Percentiles rank a stretch among this genome's conserved stretches.
Evolutionary conservation across 2,888 invertebrate species (phyloP).

Genomic region (Patella pellucida): DNA sequence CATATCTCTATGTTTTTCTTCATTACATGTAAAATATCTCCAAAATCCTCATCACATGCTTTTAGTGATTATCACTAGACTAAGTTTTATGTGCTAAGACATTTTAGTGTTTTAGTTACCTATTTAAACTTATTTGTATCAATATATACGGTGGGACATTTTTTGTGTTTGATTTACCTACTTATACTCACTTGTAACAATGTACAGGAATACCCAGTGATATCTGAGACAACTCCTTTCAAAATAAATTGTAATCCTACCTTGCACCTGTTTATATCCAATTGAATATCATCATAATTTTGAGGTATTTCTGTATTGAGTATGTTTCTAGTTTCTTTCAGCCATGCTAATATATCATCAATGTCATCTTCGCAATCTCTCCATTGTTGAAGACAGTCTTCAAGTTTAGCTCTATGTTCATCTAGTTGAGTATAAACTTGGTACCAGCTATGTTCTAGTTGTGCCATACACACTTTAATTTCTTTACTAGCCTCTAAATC

Average conservation of each 20-base stretch:
- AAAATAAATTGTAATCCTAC: conserved; percentile 35
- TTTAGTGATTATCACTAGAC: no score
- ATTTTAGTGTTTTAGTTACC: no score
- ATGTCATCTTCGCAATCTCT: conserved; percentile 64
- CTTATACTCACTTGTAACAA: no score
- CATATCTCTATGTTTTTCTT: no score
- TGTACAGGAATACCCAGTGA: no score
- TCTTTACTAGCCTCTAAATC: conserved; percentile 50
- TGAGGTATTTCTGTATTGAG: conserved; percentile 56
- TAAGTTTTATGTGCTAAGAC: no score
- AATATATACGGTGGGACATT: no score
- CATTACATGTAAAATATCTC: no score
- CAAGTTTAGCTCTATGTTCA: conserved; percentile 51
- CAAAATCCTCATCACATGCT: no score
- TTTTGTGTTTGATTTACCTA: no score
- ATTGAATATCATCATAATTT: conserved; percentile 61
- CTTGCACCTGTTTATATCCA: conserved; percentile 61
- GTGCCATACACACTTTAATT: conserved; percentile 46
- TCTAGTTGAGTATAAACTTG: conserved; percentile 52
- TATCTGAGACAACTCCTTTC: no score
- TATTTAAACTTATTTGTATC: no score
- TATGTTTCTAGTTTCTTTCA: conserved; percentile 55
- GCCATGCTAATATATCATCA: conserved; percentile 63
- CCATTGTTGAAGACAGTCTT: conserved; percentile 58
- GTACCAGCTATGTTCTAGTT: conserved; percentile 53